These are phyloP conservation scores for Australoheros facetus DNA, from an alignment of 2,797 vertebrate species.

Conservation along the genomic window DNA sequence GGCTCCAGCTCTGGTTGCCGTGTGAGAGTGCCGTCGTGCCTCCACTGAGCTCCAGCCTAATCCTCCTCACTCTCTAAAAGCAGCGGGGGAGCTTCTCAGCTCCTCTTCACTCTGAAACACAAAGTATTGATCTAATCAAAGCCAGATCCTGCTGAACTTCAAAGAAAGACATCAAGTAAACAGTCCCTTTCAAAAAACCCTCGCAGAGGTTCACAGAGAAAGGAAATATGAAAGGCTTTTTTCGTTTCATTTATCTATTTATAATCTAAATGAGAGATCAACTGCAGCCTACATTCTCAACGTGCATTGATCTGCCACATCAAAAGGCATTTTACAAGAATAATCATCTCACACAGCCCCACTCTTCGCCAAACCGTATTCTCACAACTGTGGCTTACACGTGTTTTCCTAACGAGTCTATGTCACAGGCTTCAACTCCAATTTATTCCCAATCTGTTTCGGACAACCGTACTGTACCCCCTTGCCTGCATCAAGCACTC, in stretches of 20 bases:
- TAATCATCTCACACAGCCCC: slow-evolving; percentile 54
- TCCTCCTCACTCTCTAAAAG: slow-evolving; percentile 85
- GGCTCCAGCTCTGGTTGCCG: slow-evolving; percentile 79
- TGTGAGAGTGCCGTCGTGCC: slow-evolving; percentile 74
- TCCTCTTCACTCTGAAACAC: slow-evolving; percentile 88
- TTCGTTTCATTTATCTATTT: slow-evolving; percentile 78
- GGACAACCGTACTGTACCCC: slow-evolving; percentile 48
- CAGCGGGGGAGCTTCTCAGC: slow-evolving; percentile 90
- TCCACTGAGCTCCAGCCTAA: slow-evolving; percentile 81
- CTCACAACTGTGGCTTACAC: slow-evolving; percentile 72
- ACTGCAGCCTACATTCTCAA: slow-evolving; percentile 68
- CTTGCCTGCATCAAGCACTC: slow-evolving; percentile 34
- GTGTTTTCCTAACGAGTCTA: slow-evolving; percentile 75
- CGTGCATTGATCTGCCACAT: slow-evolving; percentile 75
- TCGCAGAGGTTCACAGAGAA: slow-evolving; percentile 69
- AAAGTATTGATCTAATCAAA: slow-evolving; percentile 97
- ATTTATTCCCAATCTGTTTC: slow-evolving; percentile 71
- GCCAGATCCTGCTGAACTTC: slow-evolving; percentile 92
- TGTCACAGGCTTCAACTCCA: slow-evolving; percentile 76
- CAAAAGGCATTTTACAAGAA: slow-evolving; percentile 70
- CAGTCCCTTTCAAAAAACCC: slow-evolving; percentile 81
- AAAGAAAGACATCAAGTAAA: slow-evolving; percentile 91
- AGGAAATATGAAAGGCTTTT: slow-evolving; percentile 70
- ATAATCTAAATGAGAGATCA: slow-evolving; percentile 79
- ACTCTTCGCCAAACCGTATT: slow-evolving; percentile 48